Evolutionary conservation across 2,797 vertebrate species (phyloP), one percentile per base, ranked within the genome.

Genomic region (Crocidura indochinensis): DNA sequence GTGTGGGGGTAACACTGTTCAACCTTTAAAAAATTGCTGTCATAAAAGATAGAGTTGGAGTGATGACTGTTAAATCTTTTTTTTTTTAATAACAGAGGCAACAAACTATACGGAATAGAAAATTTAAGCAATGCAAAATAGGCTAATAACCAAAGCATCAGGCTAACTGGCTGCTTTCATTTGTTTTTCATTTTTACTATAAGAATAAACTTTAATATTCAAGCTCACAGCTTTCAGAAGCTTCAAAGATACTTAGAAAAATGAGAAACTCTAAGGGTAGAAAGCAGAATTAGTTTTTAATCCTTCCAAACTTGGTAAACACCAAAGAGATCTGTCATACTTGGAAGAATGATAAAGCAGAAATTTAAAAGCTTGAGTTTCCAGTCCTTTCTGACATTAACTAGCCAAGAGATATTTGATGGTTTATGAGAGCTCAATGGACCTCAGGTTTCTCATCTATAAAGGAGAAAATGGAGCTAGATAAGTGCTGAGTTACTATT

Each of bases 1-100:
- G 94, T 96, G 88, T 95, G 90, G 88, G 85, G 87, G 81, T 76
- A 94, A 95, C 78, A 51, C 84, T 83, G 94, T 15, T 94, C 94
- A 95, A 94, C 91, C 96, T 96, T 95, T 96, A 90, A 96, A 96
- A 95, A 94, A 96, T 91, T 93, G 88, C 94, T 95, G 94, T 97
- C 94, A 95, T 95, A 92, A 93, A 95, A 96, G 89, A 95, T 65
- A 92, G 74, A 94, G 80, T 94, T 84, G 90, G 75, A 96, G 46
- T 77, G 86, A 80, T 86, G 68, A 95, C 90, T 95, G 22, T 60
- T 91, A 95, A 95, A 93, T 88, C 69, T 31, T 46, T 47, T 71
- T 17, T 65, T 38, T 47, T 26, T 27, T 62, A 91, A 86, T 67
- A 49, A 71, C 44, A 76, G 90, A 86, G 51, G 51, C 62, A 29